A percentile compares a stretch with the other conserved stretches of the same genome.
phyloP scores from a whole-genome alignment of 2,113 vertebrate species.

The Sander vitreus region DNA sequence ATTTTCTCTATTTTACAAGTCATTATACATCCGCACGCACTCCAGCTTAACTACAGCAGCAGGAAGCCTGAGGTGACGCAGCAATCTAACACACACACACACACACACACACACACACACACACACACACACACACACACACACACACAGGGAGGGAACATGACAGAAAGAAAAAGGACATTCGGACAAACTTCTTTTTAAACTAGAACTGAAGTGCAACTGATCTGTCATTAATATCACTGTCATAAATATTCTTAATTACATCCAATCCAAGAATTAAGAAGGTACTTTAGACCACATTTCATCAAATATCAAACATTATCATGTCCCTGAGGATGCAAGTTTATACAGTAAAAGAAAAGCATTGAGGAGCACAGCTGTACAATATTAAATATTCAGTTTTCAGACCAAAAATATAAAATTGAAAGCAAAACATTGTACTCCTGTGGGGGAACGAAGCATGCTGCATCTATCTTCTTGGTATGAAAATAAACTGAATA shows the following conservation, averaged over 20 bases:
- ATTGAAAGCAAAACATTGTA: conserved; percentile 44
- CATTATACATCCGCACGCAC: conserved; percentile 26
- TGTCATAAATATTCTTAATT: neutral
- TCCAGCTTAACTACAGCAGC: conserved; percentile 6
- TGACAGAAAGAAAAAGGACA: neutral
- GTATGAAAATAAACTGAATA: conserved; percentile 64
- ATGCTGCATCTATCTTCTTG: conserved; percentile 51
- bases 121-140: neutral
- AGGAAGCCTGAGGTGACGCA: conserved; percentile 24
- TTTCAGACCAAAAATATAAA: conserved; percentile 58
- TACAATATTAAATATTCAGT: conserved; percentile 54
- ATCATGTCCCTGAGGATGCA: neutral
- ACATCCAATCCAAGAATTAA: neutral
- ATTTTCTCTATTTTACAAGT: conserved; percentile 41
- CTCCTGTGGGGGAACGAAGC: conserved; percentile 35
- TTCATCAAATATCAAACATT: conserved; percentile 9
- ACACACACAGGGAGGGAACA: neutral
- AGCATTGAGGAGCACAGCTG: conserved; percentile 30
- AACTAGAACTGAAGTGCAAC: neutral
- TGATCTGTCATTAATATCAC: neutral
- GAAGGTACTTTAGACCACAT: neutral
- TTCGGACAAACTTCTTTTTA: neutral
- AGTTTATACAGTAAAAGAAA: neutral
- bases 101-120: neutral
- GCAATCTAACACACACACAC: neutral